Base-by-base conservation (phyloP, 2,888 invertebrate genomes). In the Eurytoma californica region DNA sequence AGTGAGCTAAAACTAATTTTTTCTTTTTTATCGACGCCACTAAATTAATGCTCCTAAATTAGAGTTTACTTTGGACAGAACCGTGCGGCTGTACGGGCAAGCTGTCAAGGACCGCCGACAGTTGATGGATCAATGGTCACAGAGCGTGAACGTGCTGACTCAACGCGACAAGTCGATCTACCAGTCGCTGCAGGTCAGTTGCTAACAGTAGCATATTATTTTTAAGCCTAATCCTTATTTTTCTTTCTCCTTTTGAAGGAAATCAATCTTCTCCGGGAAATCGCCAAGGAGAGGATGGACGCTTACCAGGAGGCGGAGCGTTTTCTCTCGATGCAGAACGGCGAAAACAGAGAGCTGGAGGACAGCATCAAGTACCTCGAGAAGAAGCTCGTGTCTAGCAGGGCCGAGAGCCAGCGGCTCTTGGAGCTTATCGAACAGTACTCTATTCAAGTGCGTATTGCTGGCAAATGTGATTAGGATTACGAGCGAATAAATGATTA, bases 81-180 rank as follows among this genome's bases (percentile, higher is more conserved):
- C 92, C 0, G 91, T 92, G 0, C 90, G 90, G 76, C 85, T 92
- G 5, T 92, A 92, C 83, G 89, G 90, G 73, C 91, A 94, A 83
- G 93, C 94, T 12, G 92, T 94, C 87, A 91, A 92, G 65, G 94
- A 95, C 86, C 91, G 95, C 16, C 93, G 93, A 51, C 92, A 93
- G 80, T 92, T 95, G 91, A 93, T 95, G 86, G 89, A 90, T 2
- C 95, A 94, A 84, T 96, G 95, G 95, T 93, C 94, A 66, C 92
- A 92, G 60, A 93, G 95, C 2, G 94, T 95, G 0, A 92, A 93
- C 79, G 93, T 95, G 85, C 90, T 95, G 84, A 92, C 94, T 28
- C 94, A 95, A 84, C 92, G 95, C 0, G 95, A 96, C 84, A 91
- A 91, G 7, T 94, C 94, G 63, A 95, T 95, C 76, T 91, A 93